Evolutionary conservation across 2,797 vertebrate species (phyloP).

Genomic region (Enteromius treurensis): DNA sequence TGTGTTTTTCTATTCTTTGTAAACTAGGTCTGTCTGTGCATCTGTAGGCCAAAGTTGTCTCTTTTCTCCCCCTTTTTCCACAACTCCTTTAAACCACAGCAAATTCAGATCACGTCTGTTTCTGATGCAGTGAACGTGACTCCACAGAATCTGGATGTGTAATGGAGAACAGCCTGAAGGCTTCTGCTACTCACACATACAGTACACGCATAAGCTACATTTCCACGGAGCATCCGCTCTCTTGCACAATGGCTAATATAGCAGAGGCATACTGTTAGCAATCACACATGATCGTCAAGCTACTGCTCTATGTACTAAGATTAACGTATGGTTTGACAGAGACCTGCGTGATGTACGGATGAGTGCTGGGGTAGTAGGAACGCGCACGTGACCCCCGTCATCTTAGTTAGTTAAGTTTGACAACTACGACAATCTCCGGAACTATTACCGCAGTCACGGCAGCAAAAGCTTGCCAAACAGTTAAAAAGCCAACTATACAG

Average conservation of each 20-base stretch:
- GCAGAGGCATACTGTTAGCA: not conserved
- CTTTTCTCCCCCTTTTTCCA: slow-evolving; percentile 49
- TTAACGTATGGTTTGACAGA: not conserved
- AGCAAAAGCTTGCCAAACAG: not conserved
- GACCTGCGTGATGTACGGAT: not conserved
- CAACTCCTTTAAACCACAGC: slow-evolving; percentile 16
- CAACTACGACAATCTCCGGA: not conserved
- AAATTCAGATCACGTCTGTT: slow-evolving; percentile 40
- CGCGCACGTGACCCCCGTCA: not conserved
- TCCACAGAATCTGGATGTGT: slow-evolving; percentile 32
- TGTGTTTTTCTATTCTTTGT: slow-evolving; percentile 59
- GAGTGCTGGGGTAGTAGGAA: not conserved
- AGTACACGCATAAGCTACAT: not conserved
- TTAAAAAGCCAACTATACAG: too few relatives aligned
- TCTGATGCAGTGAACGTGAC: slow-evolving; percentile 33
- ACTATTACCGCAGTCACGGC: not conserved
- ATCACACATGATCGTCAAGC: not conserved
- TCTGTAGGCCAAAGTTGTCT: not conserved
- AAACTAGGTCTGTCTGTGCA: not conserved
- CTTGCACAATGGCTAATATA: slow-evolving; percentile 32
- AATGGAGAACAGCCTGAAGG: slow-evolving; percentile 56
- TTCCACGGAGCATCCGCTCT: slow-evolving; percentile 45
- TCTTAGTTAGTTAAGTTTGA: not conserved
- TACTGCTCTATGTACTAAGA: not conserved
- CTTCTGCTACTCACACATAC: slow-evolving; percentile 31